Conservation (phyloP, 2,113 vertebrate species). For the Apteryx owenii region DNA sequence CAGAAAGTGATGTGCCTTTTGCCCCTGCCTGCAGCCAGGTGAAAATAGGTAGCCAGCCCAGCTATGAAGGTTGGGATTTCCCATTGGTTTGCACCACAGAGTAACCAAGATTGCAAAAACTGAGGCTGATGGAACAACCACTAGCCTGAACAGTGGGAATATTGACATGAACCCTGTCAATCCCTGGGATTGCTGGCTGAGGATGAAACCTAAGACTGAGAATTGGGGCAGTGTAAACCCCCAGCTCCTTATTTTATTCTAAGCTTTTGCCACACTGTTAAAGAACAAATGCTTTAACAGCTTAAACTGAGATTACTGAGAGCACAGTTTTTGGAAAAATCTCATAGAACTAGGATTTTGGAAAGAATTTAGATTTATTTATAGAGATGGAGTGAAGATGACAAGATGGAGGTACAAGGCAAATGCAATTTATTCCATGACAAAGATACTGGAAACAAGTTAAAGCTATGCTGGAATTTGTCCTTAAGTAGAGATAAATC, state of each 20-base stretch:
- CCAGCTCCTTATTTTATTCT: neutral
- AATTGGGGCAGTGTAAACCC: rapidly evolving
- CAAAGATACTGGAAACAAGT: neutral
- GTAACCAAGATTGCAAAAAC: neutral
- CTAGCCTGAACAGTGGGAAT: neutral
- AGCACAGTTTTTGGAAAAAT: neutral
- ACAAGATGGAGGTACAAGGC: neutral
- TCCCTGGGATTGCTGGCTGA: neutral
- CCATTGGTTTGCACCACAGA: neutral
- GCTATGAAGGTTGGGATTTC: neutral
- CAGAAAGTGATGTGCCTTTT: neutral
- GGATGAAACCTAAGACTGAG: neutral
- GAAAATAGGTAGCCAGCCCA: neutral
- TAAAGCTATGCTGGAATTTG: neutral
- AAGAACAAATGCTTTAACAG: neutral
- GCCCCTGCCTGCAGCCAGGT: neutral
- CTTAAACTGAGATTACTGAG: neutral
- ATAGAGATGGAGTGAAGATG: neutral
- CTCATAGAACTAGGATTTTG: neutral
- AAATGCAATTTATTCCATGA: neutral
- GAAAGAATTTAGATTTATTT: neutral
- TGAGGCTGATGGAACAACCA: neutral
- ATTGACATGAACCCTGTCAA: neutral
- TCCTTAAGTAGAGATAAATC: constrained; percentile 21
- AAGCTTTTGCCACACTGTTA: neutral